Evolutionary conservation across 2,797 vertebrate species (phyloP).

Genomic region (Ateles fusciceps): DNA sequence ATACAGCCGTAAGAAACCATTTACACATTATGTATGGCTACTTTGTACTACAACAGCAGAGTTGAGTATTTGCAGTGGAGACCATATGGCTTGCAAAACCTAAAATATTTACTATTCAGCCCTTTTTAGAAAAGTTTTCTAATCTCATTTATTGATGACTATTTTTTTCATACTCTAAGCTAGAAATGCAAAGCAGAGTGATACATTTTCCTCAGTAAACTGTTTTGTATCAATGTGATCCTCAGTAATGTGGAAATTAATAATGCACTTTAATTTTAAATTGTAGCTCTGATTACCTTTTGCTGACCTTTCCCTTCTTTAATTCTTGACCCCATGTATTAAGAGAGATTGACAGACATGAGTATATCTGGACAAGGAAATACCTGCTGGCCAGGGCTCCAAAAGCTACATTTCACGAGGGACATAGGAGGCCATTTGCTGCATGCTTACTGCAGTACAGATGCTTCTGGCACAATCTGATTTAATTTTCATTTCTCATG

Average conservation of each 20-base stretch:
- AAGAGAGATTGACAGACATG: background rate
- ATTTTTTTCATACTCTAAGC: background rate
- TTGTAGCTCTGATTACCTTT: background rate
- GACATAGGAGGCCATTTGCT: background rate
- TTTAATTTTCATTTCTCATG: background rate
- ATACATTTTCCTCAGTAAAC: background rate
- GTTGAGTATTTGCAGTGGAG: background rate
- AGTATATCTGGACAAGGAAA: background rate
- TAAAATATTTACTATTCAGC: background rate
- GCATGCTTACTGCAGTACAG: background rate
- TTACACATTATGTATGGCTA: background rate
- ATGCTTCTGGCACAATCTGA: background rate
- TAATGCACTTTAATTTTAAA: background rate
- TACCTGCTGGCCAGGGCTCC: background rate
- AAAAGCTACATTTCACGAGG: background rate
- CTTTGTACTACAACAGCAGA: background rate
- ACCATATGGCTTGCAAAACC: background rate
- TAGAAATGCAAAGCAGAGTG: background rate
- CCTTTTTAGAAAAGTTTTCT: background rate
- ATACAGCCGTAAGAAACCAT: background rate
- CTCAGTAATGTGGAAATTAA: background rate
- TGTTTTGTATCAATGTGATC: background rate
- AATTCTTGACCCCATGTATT: background rate
- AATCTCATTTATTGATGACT: background rate
- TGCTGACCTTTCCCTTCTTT: background rate